phyloP scores from a whole-genome alignment of 2,888 invertebrate genomes.

The Xylota segnis region DNA sequence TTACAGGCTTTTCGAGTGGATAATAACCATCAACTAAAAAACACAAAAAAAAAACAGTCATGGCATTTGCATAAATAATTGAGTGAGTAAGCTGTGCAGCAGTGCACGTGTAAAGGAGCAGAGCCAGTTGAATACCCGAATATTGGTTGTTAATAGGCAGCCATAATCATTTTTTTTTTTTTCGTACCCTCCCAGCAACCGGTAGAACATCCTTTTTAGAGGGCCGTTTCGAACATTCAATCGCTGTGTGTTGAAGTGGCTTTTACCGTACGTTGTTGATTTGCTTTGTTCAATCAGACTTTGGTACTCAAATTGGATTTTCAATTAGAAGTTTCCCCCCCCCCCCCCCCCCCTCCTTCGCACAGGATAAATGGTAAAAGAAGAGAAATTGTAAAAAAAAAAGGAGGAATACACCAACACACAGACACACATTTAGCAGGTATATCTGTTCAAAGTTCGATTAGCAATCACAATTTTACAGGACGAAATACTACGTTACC shows the following conservation, averaged over 20 bases:
- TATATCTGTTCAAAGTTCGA: conserved; percentile 45
- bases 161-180: conserved; percentile 35
- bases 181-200: not conserved
- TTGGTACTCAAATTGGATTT: conserved; percentile 64
- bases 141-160: conserved; percentile 50
- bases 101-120: conserved; percentile 4
- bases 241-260: conserved; percentile 10
- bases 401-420: not conserved
- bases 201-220: not conserved
- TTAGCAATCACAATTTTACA: conserved; percentile 67
- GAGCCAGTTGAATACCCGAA: conserved; percentile 33
- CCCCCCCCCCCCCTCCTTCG: too few species aligned
- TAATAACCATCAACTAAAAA: conserved; percentile 37
- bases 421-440: too few species aligned
- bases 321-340: conserved; percentile 67
- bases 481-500: conserved; percentile 24
- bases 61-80: conserved; percentile 66
- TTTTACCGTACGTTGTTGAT: conserved; percentile 43
- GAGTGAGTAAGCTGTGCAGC: conserved; percentile 27
- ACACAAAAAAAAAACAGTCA: conserved; percentile 21
- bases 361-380: not conserved
- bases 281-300: conserved; percentile 69
- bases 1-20: conserved; percentile 58
- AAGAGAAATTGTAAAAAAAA: conserved; percentile 9
- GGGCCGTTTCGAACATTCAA: not conserved